A percentile compares a stretch with the other conserved stretches of the same genome.
phyloP scores from a whole-genome alignment of 2,113 vertebrate genomes.

The Syrmaticus mikado region DNA sequence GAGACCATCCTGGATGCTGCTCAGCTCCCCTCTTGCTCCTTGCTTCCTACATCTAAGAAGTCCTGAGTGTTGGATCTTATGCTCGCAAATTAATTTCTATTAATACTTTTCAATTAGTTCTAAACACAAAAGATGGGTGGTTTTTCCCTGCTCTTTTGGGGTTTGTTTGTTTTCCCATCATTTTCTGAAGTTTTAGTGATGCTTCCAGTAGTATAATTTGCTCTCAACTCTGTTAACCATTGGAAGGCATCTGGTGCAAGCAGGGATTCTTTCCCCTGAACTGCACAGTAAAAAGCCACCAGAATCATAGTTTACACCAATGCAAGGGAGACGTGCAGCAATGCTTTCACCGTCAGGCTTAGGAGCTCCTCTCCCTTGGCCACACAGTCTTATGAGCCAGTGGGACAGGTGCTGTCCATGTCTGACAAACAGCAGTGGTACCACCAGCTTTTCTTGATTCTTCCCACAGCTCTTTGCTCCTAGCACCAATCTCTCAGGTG shows the following conservation, averaged over 20 bases:
- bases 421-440: accelerated
- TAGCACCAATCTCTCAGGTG: neutral
- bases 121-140: neutral
- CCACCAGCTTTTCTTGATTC: neutral
- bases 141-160: neutral
- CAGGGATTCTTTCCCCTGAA: neutral
- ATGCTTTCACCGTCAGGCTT: neutral
- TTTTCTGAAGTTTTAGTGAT: neutral
- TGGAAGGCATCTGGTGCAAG: neutral
- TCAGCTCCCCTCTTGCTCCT: neutral
- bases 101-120: neutral
- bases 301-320: neutral
- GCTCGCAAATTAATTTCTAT: neutral
- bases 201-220: neutral
- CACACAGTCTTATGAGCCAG: accelerated
- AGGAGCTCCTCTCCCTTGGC: neutral
- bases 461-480: neutral
- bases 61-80: neutral
- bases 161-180: neutral
- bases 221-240: neutral
- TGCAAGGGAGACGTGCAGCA: neutral
- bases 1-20: neutral
- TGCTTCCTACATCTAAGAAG: neutral
- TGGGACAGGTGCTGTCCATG: accelerated
- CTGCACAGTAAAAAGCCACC: neutral